Conservation (phyloP, 2,113 vertebrate species). For the Galbula dea region DNA sequence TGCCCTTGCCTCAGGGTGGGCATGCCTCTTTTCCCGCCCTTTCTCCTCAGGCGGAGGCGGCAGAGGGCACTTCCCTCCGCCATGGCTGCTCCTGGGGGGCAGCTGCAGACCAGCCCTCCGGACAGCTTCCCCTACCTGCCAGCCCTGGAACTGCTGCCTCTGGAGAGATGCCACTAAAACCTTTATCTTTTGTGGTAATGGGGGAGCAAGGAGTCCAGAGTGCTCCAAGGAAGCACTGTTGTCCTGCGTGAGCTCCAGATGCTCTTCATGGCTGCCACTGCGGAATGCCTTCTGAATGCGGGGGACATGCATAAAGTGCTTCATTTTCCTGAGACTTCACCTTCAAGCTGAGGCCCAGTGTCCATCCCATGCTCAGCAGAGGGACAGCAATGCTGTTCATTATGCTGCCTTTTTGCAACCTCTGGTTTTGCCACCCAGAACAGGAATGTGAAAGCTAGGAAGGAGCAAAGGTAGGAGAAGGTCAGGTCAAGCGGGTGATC, state of each 20-base stretch:
- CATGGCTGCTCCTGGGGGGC: not conserved
- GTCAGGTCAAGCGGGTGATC: not conserved
- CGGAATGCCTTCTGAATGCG: not conserved
- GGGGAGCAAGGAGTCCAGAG: not conserved
- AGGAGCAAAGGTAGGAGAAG: too few relatives aligned
- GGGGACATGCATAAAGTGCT: not conserved
- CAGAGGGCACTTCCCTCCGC: not conserved
- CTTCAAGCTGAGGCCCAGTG: not conserved
- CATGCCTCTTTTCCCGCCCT: not conserved
- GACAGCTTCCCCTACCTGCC: too few relatives aligned
- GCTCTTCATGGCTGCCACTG: not conserved
- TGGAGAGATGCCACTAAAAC: fast-evolving
- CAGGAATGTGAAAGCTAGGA: not conserved
- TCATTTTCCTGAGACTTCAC: not conserved
- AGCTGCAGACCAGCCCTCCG: not conserved
- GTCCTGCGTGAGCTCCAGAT: not conserved
- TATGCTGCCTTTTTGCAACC: not conserved
- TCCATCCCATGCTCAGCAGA: not conserved
- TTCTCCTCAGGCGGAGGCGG: too few relatives aligned
- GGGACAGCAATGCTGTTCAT: not conserved
- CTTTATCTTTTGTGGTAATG: not conserved
- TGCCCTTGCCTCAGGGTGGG: not conserved
- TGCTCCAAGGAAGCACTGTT: not conserved
- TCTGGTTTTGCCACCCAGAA: not conserved
- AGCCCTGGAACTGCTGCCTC: not conserved